A percentile compares a stretch with the other conserved stretches of the same genome.
Evolutionary conservation across 2,113 vertebrate species (phyloP).

Genomic region (Oryctolagus cuniculus): DNA sequence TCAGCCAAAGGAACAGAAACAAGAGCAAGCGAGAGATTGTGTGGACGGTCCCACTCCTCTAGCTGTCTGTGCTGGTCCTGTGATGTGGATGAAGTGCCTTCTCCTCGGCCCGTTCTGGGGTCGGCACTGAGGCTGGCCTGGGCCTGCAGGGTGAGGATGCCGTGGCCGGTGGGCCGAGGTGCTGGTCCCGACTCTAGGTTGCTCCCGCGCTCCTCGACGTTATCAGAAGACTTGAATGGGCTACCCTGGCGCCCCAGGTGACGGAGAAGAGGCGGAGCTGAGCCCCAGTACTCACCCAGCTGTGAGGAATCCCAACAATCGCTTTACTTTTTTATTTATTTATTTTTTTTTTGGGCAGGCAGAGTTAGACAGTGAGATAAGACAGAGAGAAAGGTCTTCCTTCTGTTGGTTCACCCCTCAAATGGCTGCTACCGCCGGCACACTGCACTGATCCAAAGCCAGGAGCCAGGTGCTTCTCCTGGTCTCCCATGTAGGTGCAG

Average conservation of each 20-base stretch:
- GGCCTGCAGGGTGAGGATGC: not conserved
- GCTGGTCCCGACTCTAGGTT: not conserved
- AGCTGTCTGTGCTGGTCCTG: too few relatives aligned
- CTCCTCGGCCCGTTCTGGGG: not conserved
- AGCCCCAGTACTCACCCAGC: not conserved
- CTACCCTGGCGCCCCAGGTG: too few relatives aligned
- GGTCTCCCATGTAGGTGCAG: too few relatives aligned
- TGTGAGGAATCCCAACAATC: rapidly evolving
- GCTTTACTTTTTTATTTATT: not conserved
- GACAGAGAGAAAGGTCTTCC: too few relatives aligned
- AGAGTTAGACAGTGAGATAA: too few relatives aligned
- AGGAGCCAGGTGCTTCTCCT: too few relatives aligned
- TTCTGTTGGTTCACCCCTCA: too few relatives aligned
- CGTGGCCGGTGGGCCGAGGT: not conserved
- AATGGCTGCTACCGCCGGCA: too few relatives aligned
- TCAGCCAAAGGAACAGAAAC: not conserved
- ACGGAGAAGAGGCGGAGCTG: too few relatives aligned
- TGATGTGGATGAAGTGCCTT: rapidly evolving
- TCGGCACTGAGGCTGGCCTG: rapidly evolving
- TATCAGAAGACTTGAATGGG: not conserved
- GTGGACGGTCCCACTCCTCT: rapidly evolving
- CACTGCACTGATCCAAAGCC: too few relatives aligned
- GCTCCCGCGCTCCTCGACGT: too few relatives aligned
- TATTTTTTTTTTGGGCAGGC: too few relatives aligned
- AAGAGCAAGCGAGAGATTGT: rapidly evolving